Conservation (phyloP, 2,888 invertebrate genomes). For the Penaeus monodon region DNA sequence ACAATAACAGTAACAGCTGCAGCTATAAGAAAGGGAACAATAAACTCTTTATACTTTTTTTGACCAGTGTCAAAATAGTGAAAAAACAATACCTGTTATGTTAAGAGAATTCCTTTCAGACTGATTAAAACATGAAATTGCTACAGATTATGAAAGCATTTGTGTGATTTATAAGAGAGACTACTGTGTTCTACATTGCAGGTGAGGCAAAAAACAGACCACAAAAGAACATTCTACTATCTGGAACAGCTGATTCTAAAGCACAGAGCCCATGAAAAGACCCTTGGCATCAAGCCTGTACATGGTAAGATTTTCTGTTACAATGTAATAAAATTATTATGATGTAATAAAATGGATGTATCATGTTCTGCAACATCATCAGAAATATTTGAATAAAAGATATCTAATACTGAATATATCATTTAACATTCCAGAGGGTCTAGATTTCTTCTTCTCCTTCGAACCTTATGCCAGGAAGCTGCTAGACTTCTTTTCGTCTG, state of each 20-base stretch:
- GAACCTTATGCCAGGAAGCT: conserved; percentile 93
- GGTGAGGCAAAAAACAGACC: conserved; percentile 87
- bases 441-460: conserved; percentile 84
- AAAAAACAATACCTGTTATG: too few species aligned
- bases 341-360: not conserved
- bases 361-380: not conserved
- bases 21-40: too few species aligned
- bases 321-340: not conserved
- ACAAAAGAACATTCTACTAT: conserved; percentile 97
- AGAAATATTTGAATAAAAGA: not conserved
- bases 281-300: conserved; percentile 88
- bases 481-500: conserved; percentile 90
- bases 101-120: too few species aligned
- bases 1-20: too few species aligned
- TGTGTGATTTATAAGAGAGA: too few species aligned
- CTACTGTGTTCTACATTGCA: conserved; percentile 73
- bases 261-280: conserved; percentile 90
- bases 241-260: conserved; percentile 97
- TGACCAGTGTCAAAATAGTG: too few species aligned
- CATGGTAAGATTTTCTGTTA: conserved; percentile 75
- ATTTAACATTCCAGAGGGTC: conserved; percentile 41
- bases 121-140: too few species aligned
- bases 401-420: not conserved
- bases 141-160: too few species aligned
- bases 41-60: too few species aligned